Conservation (phyloP, 2,797 vertebrate genomes). For the Orestias chungarensis region DNA sequence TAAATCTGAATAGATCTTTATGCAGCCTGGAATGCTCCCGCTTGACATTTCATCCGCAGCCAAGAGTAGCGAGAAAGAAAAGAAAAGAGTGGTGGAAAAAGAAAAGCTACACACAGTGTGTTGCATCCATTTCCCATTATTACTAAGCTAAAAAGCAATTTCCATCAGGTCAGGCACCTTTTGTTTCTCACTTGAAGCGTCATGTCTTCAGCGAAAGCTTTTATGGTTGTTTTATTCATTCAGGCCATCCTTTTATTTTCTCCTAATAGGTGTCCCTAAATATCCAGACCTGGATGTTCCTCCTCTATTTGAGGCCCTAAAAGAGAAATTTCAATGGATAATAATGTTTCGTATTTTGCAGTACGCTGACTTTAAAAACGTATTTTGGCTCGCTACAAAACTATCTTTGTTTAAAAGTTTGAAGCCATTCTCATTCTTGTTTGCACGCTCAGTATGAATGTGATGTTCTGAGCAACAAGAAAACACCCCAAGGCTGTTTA, state of each 20-base stretch:
- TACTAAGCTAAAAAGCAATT: slow-evolving; percentile 15
- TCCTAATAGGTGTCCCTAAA: slow-evolving; percentile 8
- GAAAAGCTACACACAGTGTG: slow-evolving; percentile 17
- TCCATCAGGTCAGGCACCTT: slow-evolving; percentile 28
- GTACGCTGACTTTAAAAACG: slow-evolving; percentile 7
- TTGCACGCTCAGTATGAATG: not conserved
- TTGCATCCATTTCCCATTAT: slow-evolving; percentile 27
- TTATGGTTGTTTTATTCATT: not conserved
- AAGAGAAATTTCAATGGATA: slow-evolving; percentile 2
- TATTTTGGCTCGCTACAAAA: not conserved
- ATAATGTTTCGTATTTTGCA: not conserved
- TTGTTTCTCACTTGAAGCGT: slow-evolving; percentile 12
- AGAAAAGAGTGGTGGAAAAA: slow-evolving; percentile 3
- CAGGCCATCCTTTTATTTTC: slow-evolving; percentile 1
- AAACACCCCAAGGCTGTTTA: not conserved
- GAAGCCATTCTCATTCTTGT: not conserved
- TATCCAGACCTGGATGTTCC: slow-evolving; percentile 29
- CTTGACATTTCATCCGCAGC: slow-evolving; percentile 33
- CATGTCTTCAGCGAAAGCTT: slow-evolving; percentile 10
- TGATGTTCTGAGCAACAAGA: slow-evolving; percentile 8
- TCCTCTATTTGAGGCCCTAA: not conserved
- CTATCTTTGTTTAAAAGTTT: not conserved
- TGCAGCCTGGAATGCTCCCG: slow-evolving; percentile 29
- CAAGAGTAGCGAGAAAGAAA: slow-evolving; percentile 18
- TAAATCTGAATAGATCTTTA: slow-evolving; percentile 64